phyloP scores from a whole-genome alignment of 35 echinoderm and acorn worm genomes.

The Apostichopus japonicus region DNA sequence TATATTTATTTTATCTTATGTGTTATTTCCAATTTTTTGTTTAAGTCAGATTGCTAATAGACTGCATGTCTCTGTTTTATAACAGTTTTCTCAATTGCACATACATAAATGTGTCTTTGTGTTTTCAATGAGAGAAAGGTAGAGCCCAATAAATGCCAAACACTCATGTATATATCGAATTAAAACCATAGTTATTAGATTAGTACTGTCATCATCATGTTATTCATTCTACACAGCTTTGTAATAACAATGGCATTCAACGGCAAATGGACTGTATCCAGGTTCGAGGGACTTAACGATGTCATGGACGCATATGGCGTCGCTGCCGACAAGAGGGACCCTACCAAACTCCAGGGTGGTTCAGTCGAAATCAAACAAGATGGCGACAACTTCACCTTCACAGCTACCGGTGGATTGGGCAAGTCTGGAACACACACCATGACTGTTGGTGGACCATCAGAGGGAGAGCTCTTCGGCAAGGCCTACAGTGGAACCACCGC shows the following conservation, averaged over 20 bases:
- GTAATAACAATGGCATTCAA: constrained; percentile 36
- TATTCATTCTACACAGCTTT: too few species aligned
- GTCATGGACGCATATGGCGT: constrained; percentile 57
- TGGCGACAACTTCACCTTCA: constrained; percentile 83
- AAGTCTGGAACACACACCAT: constrained; percentile 42
- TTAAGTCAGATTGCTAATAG: too few species aligned
- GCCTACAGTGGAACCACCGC: constrained; percentile 30
- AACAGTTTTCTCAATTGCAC: too few species aligned
- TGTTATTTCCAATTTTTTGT: too few species aligned
- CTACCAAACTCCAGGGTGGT: constrained; percentile 28
- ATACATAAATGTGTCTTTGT: too few species aligned
- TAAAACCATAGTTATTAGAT: too few species aligned
- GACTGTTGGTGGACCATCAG: constrained; percentile 60
- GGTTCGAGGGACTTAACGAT: constrained; percentile 57
- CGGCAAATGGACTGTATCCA: constrained; percentile 61
- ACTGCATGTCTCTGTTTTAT: too few species aligned
- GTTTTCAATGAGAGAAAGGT: too few species aligned
- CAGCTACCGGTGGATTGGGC: constrained; percentile 49
- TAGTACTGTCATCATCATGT: too few species aligned
- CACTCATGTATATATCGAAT: too few species aligned
- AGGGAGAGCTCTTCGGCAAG: constrained; percentile 51
- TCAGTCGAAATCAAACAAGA: constrained; percentile 67
- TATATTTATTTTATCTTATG: too few species aligned
- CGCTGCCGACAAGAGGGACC: constrained; percentile 49
- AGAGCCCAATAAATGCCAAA: too few species aligned